These are phyloP conservation scores for Prinia subflava DNA, from an alignment of 2,113 vertebrate genomes.

Conservation along the genomic window DNA sequence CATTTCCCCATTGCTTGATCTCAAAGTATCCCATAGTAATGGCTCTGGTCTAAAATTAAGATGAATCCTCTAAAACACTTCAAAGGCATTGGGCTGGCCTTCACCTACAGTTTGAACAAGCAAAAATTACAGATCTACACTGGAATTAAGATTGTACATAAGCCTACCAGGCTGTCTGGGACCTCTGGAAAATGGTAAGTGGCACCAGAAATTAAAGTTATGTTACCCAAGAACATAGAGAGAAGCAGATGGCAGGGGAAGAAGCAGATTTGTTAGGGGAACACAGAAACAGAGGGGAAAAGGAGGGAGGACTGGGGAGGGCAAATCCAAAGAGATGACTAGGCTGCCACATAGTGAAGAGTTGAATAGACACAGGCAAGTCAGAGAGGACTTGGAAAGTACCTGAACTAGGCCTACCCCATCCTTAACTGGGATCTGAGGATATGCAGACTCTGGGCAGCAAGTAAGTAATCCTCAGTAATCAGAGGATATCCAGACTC, in stretches of 20 bases:
- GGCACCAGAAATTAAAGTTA: rapidly evolving
- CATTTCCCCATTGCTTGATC: background rate
- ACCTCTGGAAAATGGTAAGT: background rate
- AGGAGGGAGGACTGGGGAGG: background rate
- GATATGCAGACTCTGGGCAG: background rate
- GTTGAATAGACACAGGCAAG: background rate
- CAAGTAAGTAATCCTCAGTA: background rate
- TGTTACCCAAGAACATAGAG: background rate
- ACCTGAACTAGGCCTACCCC: background rate
- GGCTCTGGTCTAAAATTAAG: background rate
- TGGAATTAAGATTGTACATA: background rate
- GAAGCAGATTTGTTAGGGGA: background rate
- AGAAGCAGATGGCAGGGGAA: background rate
- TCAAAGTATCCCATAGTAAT: background rate
- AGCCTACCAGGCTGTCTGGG: background rate
- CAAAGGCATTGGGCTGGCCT: background rate
- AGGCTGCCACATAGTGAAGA: background rate
- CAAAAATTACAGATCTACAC: background rate
- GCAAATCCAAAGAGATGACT: background rate
- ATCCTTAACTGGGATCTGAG: background rate
- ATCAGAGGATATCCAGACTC: background rate
- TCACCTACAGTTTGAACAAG: background rate
- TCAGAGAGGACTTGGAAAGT: background rate
- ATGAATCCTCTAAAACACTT: background rate
- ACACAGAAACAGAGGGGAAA: background rate